phyloP scores from a whole-genome alignment of 2,113 vertebrate species.

The Perognathus longimembris region DNA sequence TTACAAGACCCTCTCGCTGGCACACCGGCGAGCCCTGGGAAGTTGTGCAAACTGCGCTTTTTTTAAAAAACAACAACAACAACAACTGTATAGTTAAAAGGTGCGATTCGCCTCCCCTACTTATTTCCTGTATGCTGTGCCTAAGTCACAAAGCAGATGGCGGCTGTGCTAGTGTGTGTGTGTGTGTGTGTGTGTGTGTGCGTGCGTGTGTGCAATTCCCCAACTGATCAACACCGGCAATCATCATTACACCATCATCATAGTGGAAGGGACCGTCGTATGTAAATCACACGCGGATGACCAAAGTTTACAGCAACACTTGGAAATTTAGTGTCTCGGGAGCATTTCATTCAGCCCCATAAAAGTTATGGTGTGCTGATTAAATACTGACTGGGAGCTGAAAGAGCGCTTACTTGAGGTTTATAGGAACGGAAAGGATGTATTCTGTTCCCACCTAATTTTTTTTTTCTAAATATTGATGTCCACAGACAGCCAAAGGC shows the following conservation, averaged over 20 bases:
- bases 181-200: background rate
- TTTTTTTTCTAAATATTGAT: slow-evolving; percentile 77
- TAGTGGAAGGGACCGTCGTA: slow-evolving; percentile 72
- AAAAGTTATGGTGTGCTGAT: slow-evolving; percentile 86
- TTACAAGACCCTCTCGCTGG: slow-evolving; percentile 1
- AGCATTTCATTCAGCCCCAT: slow-evolving; percentile 83
- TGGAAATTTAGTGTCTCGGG: slow-evolving; percentile 85
- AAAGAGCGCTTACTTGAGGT: slow-evolving; percentile 82
- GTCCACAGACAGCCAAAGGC: slow-evolving; percentile 69
- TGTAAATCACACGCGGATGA: slow-evolving; percentile 83
- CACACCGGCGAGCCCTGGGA: background rate
- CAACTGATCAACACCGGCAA: slow-evolving; percentile 68
- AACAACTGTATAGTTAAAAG: background rate
- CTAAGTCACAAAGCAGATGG: slow-evolving; percentile 47
- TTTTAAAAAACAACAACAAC: background rate
- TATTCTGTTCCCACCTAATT: slow-evolving; percentile 84
- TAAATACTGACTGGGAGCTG: slow-evolving; percentile 84
- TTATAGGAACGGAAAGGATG: slow-evolving; percentile 80
- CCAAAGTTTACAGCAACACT: slow-evolving; percentile 80
- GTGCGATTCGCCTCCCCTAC: slow-evolving; percentile 24
- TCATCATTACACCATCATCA: slow-evolving; percentile 59
- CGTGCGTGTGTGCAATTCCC: background rate
- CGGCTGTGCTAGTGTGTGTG: background rate
- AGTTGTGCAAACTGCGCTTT: slow-evolving; percentile 31
- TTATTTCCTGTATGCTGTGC: background rate